phyloP scores from a whole-genome alignment of 1,140 invertebrate species.

The Plectrocnemia conspersa region DNA sequence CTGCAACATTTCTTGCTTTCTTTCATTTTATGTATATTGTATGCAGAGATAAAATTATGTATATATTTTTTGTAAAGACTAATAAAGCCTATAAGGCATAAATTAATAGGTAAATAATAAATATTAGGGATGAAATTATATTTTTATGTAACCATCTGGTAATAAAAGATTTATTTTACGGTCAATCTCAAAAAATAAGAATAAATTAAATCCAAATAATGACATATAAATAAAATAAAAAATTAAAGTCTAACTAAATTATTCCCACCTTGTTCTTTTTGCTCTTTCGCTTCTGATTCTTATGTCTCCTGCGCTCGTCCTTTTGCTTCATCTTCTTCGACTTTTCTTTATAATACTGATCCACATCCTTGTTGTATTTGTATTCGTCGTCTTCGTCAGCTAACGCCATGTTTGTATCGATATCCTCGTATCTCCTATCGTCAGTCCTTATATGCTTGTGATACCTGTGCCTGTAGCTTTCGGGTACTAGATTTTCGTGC shows the following conservation, averaged over 20 bases:
- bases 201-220: neutral
- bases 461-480: slow-evolving; percentile 18
- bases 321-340: neutral
- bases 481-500: slow-evolving; percentile 14
- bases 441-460: neutral
- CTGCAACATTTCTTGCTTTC: no score
- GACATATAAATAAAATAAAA: neutral
- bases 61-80: no score
- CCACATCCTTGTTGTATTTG: slow-evolving; percentile 2
- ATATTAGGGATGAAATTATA: neutral
- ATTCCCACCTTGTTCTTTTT: slow-evolving; percentile 7
- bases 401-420: neutral
- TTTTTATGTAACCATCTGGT: neutral
- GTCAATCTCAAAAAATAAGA: neutral
- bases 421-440: slow-evolving; percentile 1
- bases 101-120: neutral
- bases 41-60: no score
- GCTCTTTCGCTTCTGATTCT: slow-evolving; percentile 24
- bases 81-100: neutral
- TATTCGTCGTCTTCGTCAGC: neutral
- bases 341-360: neutral
- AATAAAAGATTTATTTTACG: neutral
- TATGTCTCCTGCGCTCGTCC: slow-evolving; percentile 25
- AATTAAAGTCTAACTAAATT: neutral
- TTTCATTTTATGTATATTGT: no score